Conservation (phyloP, 2,797 vertebrate genomes). For the Gymnothorax reevesii region DNA sequence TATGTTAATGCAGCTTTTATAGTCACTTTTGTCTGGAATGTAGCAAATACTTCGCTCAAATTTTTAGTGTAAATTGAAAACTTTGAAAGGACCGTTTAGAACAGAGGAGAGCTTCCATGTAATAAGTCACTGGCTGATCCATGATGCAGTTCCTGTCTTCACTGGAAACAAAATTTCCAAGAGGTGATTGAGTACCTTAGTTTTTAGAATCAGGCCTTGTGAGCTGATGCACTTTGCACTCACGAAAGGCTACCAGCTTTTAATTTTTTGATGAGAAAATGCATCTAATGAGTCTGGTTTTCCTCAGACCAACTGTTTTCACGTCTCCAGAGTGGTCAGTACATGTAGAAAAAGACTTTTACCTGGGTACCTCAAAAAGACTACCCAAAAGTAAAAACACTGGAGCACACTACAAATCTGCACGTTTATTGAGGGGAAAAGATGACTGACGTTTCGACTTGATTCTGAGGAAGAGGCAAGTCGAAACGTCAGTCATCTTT, state of each 20-base stretch:
- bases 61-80: background rate
- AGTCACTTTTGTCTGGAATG: background rate
- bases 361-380: too few species aligned
- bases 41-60: background rate
- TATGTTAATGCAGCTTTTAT: background rate
- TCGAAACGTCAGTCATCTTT: too few species aligned
- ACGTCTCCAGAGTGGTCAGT: constrained; percentile 47
- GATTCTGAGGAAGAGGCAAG: too few species aligned
- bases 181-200: background rate
- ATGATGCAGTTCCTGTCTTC: background rate
- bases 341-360: too few species aligned
- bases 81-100: background rate
- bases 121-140: background rate
- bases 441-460: too few species aligned
- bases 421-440: too few species aligned
- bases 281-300: constrained; percentile 62
- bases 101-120: background rate
- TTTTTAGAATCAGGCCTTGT: constrained; percentile 11
- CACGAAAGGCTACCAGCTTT: constrained; percentile 27
- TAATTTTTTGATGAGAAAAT: constrained; percentile 53
- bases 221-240: constrained; percentile 22
- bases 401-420: too few species aligned
- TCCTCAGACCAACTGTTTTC: constrained; percentile 57
- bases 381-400: too few species aligned
- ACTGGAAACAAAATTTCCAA: background rate